Evolutionary conservation across 2,888 invertebrate species (phyloP), one percentile per base, ranked within the genome.

Genomic region (Aleiodes leptofemur): DNA sequence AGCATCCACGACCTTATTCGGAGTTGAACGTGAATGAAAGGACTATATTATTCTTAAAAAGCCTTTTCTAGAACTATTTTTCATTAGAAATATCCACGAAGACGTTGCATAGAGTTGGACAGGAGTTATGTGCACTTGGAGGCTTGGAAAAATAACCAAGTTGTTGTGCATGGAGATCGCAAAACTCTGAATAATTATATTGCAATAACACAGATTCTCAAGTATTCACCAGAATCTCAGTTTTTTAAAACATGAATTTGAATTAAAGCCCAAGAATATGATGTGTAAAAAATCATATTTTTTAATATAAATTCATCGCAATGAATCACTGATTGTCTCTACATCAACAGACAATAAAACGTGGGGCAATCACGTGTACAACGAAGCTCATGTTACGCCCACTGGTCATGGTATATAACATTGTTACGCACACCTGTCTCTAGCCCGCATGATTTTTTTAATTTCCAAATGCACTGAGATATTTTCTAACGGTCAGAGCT

Each of bases 401-500:
- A 71, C 78, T 74, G 76, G 76, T 79, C 77, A 76, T 77, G 76
- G 69, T 73, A 56, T 23, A 61, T 73, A 82, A 9, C 29, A 50
- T n/a, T 50, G 31, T 82, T 82, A 79, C 77, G 82, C 86, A 81
- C 87, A 87, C 87, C 87, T 87, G 87, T 85, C 84, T 72, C 16
- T 50, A 14, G 13, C 80, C 80, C 80, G 80, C 79, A 80, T 79
- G 73, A 76, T 64, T 72, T 68, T 31, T 61, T 29, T 3, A 59
- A 29, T 59, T 57, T 38, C 3, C 16, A 38, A 64, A 43, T 64
- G 29, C 50, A 68, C 76, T 68, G 74, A 74, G 72, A 43, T 73
- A 64, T 64, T 79, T 80, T 82, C 84, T 85, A 87, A 88, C 88
- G 86, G 88, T 86, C 87, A 82, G 83, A 85, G 83, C 82, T 85